Evolutionary conservation across 2,888 invertebrate genomes (phyloP), one percentile per base, ranked within the genome.

Genomic region (Aricia artaxerxes): DNA sequence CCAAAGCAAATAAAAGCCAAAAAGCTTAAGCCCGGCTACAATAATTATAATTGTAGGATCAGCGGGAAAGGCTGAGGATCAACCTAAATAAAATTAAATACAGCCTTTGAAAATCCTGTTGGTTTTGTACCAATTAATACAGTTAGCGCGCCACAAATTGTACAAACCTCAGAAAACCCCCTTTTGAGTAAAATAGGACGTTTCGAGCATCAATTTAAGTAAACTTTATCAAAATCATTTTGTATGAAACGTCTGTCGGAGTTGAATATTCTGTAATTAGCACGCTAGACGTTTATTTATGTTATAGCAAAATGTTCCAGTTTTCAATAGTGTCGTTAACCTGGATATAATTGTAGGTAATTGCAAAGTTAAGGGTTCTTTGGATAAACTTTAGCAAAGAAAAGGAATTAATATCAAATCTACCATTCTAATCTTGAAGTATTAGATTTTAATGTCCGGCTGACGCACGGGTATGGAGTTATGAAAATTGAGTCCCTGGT

Each of bases 81-180:
- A 64, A 64, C 64, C 64, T 64, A 64, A 64, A 64, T 64, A 64
- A 64, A 64, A 64, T 64, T 64, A 64, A 64, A 64, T 64, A 64
- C 64, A 64, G 31, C 64, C 64, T 31, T 64, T 69, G 69, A 69
- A 69, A 69, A 35, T 69, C 7, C 69, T 35, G 35, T 69, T 69
- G 69, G 69, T 69, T 69, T 69, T 69, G 69, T 38, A 69, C 69
- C 69, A 69, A 69, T 69, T 69, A 69, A 69, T 69, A 69, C 69
- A 69, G 69, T 69, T 69, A 69, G 9, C 69, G 13, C 35, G 35
- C 35, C 69, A 16, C 69, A 69, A 69, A 69, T 38, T 69, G 69
- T 35, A 69, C 38, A 69, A 69, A 38, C 69, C 69, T 38, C 69
- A 38, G 64, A 69, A 11, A 69, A 35, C 69, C 64, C 69, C 69